Evolutionary conservation across 64 coral and sea anemone species (phyloP).

Genomic region (Stylophora pistillata): DNA sequence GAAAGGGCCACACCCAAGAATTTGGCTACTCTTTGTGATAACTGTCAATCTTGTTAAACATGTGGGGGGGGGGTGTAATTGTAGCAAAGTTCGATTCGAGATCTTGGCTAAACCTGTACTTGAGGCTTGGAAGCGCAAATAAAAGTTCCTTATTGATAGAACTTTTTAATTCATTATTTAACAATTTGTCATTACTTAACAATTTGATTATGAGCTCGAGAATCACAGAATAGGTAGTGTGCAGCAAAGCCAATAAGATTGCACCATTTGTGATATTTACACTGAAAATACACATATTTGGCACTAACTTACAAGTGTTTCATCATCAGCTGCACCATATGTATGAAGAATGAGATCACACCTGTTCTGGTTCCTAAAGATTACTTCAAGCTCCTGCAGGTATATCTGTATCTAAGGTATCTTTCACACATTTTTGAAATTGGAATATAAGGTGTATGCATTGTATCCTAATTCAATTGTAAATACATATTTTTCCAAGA

Average conservation of each 20-base stretch:
- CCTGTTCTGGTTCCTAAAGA: slow-evolving; percentile 86
- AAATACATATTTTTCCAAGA: too few relatives aligned
- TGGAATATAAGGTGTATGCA: background rate
- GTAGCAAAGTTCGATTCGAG: slow-evolving; percentile 56
- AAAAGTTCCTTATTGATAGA: background rate
- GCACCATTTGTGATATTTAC: too few relatives aligned
- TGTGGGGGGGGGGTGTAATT: slow-evolving; percentile 52
- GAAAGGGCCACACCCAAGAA: too few relatives aligned
- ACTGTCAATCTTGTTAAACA: slow-evolving; percentile 47
- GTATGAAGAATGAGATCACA: slow-evolving; percentile 86
- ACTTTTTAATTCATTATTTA: too few relatives aligned
- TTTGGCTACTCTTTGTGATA: background rate
- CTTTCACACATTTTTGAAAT: background rate
- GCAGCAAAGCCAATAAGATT: too few relatives aligned
- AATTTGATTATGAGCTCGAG: too few relatives aligned
- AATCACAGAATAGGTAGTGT: too few relatives aligned
- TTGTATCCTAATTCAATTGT: too few relatives aligned
- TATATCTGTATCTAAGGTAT: background rate
- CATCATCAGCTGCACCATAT: slow-evolving; percentile 81
- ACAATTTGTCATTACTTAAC: too few relatives aligned
- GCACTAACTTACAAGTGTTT: too few relatives aligned
- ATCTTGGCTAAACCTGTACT: slow-evolving; percentile 18
- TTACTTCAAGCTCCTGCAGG: slow-evolving; percentile 68
- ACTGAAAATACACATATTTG: too few relatives aligned
- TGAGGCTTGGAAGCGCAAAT: slow-evolving; percentile 47